Percentiles rank a stretch among this genome's conserved stretches.
Evolutionary conservation across 2,888 invertebrate genomes (phyloP).

Genomic region (Aphodius granarius): DNA sequence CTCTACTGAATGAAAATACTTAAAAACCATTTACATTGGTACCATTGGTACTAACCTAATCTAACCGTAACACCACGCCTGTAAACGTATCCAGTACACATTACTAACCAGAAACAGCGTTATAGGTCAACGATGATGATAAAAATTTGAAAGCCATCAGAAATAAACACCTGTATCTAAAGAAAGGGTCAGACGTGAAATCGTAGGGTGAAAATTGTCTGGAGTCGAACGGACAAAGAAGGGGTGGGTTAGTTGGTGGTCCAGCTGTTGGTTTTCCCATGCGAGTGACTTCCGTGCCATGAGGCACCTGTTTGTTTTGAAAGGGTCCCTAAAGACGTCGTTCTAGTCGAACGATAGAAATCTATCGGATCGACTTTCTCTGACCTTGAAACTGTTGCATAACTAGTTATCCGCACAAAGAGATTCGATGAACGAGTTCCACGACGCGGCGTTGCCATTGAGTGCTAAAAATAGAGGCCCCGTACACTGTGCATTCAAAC

Average conservation of each 20-base stretch:
- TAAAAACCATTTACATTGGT: too few relatives aligned
- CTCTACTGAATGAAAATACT: too few relatives aligned
- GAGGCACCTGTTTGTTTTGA: background rate
- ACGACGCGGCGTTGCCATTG: slow-evolving; percentile 34
- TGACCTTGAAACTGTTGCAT: slow-evolving; percentile 49
- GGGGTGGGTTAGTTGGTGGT: background rate
- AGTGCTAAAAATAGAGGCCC: slow-evolving; percentile 42
- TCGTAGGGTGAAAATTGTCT: background rate
- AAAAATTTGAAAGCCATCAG: background rate
- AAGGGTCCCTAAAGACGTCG: slow-evolving; percentile 8
- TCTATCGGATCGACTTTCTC: slow-evolving; percentile 44
- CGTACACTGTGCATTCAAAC: background rate
- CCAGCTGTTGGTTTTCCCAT: slow-evolving; percentile 13
- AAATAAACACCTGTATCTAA: background rate
- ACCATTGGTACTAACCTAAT: too few relatives aligned
- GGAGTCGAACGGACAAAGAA: background rate
- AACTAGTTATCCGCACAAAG: slow-evolving; percentile 42
- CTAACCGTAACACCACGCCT: too few relatives aligned
- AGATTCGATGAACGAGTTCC: slow-evolving; percentile 23
- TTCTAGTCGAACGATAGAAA: slow-evolving; percentile 22
- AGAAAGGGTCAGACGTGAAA: background rate
- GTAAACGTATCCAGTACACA: too few relatives aligned
- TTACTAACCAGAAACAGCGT: too few relatives aligned
- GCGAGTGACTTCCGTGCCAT: slow-evolving; percentile 2
- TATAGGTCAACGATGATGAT: background rate